Evolutionary conservation across 2,888 invertebrate genomes (phyloP).

Genomic region (Archips crataeganus): DNA sequence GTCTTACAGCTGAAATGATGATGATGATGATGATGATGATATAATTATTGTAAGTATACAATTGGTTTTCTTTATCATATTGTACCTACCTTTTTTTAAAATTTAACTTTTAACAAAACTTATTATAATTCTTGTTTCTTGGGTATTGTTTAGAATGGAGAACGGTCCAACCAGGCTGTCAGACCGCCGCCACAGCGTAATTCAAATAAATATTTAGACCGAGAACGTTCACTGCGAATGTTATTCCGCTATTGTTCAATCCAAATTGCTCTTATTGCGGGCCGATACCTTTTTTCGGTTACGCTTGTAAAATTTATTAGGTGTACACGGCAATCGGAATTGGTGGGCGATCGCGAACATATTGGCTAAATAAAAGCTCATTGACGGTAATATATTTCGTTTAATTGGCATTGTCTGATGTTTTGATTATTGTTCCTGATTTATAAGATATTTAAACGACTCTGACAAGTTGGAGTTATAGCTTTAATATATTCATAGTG

Average conservation of each 20-base stretch:
- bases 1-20: no score
- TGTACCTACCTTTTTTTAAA: no score
- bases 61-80: no score
- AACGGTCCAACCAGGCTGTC: slow-evolving; percentile 45
- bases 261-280: slow-evolving; percentile 56
- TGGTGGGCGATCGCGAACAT: slow-evolving; percentile 50
- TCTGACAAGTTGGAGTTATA: background rate
- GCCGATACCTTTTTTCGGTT: slow-evolving; percentile 51
- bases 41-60: no score
- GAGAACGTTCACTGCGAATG: slow-evolving; percentile 62
- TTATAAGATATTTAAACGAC: slow-evolving; percentile 11
- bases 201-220: slow-evolving; percentile 71
- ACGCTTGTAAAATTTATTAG: slow-evolving; percentile 64
- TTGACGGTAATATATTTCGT: slow-evolving; percentile 38
- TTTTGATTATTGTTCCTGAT: slow-evolving; percentile 17
- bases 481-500: background rate
- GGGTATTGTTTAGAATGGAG: background rate
- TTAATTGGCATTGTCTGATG: slow-evolving; percentile 33
- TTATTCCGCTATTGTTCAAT: slow-evolving; percentile 64
- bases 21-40: no score
- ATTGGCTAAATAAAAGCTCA: slow-evolving; percentile 41
- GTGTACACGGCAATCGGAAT: slow-evolving; percentile 55
- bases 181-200: slow-evolving; percentile 48
- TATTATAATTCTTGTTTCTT: background rate
- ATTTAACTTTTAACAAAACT: no score